Conservation (phyloP, 2,888 invertebrate genomes). For the Busseola fusca region DNA sequence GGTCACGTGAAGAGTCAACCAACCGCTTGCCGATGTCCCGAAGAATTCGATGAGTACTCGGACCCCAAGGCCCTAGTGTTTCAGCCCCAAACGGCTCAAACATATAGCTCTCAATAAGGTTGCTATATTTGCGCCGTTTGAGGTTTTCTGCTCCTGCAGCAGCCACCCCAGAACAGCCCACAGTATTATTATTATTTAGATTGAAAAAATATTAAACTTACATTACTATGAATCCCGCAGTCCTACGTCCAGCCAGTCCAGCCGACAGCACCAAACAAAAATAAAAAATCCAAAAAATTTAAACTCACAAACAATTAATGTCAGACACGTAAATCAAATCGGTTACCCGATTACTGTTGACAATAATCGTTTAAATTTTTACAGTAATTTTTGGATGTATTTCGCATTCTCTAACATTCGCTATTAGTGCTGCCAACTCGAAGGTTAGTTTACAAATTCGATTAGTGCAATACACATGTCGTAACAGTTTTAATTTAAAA, state of each 20-base stretch:
- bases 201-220: constrained; percentile 1
- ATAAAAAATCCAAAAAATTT: background rate
- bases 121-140: too few relatives aligned
- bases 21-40: too few relatives aligned
- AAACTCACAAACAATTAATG: constrained; percentile 9
- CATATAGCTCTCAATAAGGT: too few relatives aligned
- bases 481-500: background rate
- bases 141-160: too few relatives aligned
- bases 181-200: background rate
- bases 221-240: background rate
- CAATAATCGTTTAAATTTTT: constrained; percentile 7
- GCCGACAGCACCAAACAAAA: background rate
- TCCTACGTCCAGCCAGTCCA: background rate
- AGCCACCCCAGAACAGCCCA: too few relatives aligned
- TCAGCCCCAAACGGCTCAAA: too few relatives aligned
- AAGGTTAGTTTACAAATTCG: constrained; percentile 19
- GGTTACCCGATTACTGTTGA: constrained; percentile 16
- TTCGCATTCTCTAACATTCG: background rate
- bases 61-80: too few relatives aligned
- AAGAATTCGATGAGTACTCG: too few relatives aligned
- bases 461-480: background rate
- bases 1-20: too few relatives aligned
- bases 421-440: background rate
- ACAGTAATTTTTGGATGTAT: constrained; percentile 25
- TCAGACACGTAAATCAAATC: constrained; percentile 19